phyloP scores from a whole-genome alignment of 2,113 vertebrate genomes.

The Psammodynastes pulverulentus region DNA sequence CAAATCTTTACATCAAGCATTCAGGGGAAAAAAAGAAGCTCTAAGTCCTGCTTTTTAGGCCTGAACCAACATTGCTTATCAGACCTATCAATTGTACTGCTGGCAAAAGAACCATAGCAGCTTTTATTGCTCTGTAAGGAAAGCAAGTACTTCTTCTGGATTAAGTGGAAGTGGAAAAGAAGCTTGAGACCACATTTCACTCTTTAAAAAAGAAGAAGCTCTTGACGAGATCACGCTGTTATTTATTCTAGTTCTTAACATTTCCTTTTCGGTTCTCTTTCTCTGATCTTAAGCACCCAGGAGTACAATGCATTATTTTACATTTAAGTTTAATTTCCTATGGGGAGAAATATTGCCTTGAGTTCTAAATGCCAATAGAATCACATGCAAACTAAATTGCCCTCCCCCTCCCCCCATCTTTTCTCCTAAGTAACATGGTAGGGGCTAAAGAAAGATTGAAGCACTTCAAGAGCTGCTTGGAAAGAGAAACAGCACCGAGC shows the following conservation, averaged over 20 bases:
- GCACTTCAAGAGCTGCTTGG: background rate
- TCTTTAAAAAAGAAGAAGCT: conserved; percentile 16
- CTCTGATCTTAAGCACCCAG: conserved; percentile 27
- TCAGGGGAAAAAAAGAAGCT: background rate
- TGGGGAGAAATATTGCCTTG: conserved; percentile 7
- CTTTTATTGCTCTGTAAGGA: background rate
- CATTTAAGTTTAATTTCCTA: conserved; percentile 31
- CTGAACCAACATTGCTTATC: background rate
- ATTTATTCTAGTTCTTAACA: conserved; percentile 27
- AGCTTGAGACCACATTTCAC: conserved; percentile 1
- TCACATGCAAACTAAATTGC: conserved; percentile 3
- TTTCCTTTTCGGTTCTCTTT: conserved; percentile 19
- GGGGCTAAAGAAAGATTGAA: background rate
- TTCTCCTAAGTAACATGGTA: rapidly evolving
- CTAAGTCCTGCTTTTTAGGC: background rate
- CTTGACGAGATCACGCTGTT: conserved; percentile 21
- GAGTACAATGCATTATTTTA: conserved; percentile 22
- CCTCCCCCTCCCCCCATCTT: background rate
- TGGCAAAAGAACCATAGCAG: background rate
- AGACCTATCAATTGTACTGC: background rate
- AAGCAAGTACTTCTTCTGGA: conserved; percentile 1
- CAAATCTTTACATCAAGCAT: background rate
- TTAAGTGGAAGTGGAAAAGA: conserved; percentile 8
- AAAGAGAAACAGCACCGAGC: background rate
- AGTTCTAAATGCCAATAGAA: conserved; percentile 31